These are phyloP conservation scores for Pseudanteris insignis DNA, from an alignment of 2,888 invertebrate genomes.

Conservation along the genomic window DNA sequence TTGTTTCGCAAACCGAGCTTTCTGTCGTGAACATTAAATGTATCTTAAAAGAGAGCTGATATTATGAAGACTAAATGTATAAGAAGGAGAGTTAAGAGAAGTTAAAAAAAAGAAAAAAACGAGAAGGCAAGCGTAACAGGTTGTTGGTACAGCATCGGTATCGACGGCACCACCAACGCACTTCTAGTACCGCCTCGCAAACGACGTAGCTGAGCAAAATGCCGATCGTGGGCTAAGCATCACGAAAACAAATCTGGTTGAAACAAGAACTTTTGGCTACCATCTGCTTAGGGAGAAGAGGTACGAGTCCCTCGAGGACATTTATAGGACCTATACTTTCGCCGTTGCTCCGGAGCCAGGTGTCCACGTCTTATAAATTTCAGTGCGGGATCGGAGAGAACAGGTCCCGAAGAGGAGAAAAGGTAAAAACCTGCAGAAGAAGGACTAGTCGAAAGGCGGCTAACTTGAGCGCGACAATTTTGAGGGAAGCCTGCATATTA, in stretches of 20 bases:
- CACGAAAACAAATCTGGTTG: conserved; percentile 59
- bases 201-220: conserved; percentile 32
- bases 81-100: too few species aligned
- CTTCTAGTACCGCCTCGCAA: conserved; percentile 31
- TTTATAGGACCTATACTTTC: conserved; percentile 44
- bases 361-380: conserved; percentile 60
- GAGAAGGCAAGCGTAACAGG: conserved; percentile 44
- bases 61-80: conserved; percentile 31
- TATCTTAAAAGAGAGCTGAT: conserved; percentile 25
- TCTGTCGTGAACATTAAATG: conserved; percentile 3
- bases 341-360: conserved; percentile 52
- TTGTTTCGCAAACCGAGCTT: too few species aligned
- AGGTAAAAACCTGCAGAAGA: conserved; percentile 46
- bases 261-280: conserved; percentile 57
- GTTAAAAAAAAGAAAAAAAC: conserved; percentile 16
- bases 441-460: conserved; percentile 39
- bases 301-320: conserved; percentile 39
- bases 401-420: conserved; percentile 45
- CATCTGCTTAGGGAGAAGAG: conserved; percentile 58
- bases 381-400: conserved; percentile 50
- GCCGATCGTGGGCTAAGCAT: too few species aligned
- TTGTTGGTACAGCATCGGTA: conserved; percentile 37
- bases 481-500: conserved; percentile 28
- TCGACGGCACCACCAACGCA: conserved; percentile 40
- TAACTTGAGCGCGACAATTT: conserved; percentile 28